These are phyloP conservation scores for Parnassius mnemosyne DNA, from an alignment of 2,888 invertebrate genomes.

Conservation along the genomic window DNA sequence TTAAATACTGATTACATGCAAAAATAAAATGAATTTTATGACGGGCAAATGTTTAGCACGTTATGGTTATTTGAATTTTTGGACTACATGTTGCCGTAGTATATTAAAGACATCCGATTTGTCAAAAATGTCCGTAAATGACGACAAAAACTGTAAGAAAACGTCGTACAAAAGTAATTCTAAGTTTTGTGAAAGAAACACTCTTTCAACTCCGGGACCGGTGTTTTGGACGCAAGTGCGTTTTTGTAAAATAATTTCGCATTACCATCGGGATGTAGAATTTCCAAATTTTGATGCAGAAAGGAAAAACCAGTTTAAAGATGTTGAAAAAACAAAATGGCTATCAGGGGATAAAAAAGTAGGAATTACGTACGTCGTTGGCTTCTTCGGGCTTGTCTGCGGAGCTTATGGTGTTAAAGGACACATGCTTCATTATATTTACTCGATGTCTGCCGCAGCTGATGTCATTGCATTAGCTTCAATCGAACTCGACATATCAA, in stretches of 20 bases:
- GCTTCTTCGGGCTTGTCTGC: conserved; percentile 77
- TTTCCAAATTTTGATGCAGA: conserved; percentile 62
- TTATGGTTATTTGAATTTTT: conserved; percentile 38
- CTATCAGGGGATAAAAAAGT: conserved; percentile 55
- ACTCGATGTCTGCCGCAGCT: conserved; percentile 83
- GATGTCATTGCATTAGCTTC: conserved; percentile 89
- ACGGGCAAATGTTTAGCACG: conserved; percentile 38
- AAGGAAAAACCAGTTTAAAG: conserved; percentile 56
- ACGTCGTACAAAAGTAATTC: background rate
- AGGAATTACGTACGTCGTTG: conserved; percentile 74
- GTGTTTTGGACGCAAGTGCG: conserved; percentile 60
- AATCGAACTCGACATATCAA: conserved; percentile 86
- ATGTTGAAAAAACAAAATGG: conserved; percentile 57
- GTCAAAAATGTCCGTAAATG: conserved; percentile 2
- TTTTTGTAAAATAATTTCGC: conserved; percentile 38
- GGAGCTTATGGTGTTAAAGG: conserved; percentile 83
- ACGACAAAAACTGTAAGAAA: background rate
- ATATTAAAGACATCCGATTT: conserved; percentile 22
- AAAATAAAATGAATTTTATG: conserved; percentile 45
- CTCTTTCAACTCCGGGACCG: conserved; percentile 9
- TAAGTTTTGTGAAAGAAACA: conserved; percentile 5
- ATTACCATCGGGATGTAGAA: conserved; percentile 59
- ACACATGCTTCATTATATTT: conserved; percentile 76
- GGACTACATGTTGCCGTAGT: conserved; percentile 37
- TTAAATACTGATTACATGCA: background rate